These are phyloP conservation scores for Zoanthus solanderi DNA, from an alignment of 92 coral and sea anemone species.

Conservation along the genomic window DNA sequence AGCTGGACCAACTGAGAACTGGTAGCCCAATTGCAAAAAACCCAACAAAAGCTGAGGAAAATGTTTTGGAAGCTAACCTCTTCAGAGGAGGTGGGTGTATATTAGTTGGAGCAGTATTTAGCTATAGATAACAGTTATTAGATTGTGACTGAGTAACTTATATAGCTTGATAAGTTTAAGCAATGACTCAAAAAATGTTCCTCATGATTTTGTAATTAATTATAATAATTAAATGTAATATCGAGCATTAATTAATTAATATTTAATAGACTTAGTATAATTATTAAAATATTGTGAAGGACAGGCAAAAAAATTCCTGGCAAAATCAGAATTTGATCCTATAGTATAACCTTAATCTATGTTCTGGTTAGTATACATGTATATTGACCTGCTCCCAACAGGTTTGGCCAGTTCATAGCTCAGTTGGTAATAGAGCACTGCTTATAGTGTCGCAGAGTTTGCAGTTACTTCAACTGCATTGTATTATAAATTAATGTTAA, in stretches of 20 bases:
- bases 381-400: too few relatives aligned
- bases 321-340: neutral
- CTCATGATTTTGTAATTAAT: neutral
- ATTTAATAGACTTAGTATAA: too few relatives aligned
- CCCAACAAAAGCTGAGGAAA: slow-evolving; percentile 85
- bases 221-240: too few relatives aligned
- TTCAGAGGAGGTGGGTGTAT: slow-evolving; percentile 84
- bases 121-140: neutral
- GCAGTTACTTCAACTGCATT: too few relatives aligned
- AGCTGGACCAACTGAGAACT: slow-evolving; percentile 83
- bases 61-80: slow-evolving; percentile 85
- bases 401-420: too few relatives aligned
- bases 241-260: too few relatives aligned
- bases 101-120: neutral
- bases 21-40: slow-evolving; percentile 91
- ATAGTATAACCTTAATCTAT: neutral
- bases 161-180: neutral
- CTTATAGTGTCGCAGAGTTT: too few relatives aligned
- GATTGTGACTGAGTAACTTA: neutral
- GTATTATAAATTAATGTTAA: too few relatives aligned
- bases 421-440: too few relatives aligned
- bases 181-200: neutral
- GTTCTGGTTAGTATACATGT: too few relatives aligned
- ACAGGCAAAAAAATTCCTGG: neutral
- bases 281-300: neutral